These are phyloP conservation scores for Euwallacea fornicatus DNA, from an alignment of 1,140 invertebrate genomes.

Conservation along the genomic window DNA sequence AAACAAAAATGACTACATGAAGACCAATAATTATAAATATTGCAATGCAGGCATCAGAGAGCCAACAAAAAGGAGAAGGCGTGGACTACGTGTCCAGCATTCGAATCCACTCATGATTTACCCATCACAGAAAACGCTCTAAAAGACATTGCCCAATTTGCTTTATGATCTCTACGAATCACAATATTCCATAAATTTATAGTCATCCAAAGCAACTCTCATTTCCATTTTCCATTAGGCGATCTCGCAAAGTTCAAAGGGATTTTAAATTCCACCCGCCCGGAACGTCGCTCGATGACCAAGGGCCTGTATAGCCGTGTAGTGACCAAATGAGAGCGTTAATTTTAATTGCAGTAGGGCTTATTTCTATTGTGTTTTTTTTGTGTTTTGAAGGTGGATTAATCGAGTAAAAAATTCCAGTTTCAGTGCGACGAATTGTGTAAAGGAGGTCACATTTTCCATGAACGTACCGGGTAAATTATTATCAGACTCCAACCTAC, in stretches of 20 bases:
- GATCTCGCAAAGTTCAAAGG: conserved; percentile 11
- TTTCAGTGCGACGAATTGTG: background rate
- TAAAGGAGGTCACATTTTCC: conserved; percentile 4
- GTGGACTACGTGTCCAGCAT: too few relatives aligned
- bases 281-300: background rate
- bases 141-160: too few relatives aligned
- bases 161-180: background rate
- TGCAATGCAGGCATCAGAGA: too few relatives aligned
- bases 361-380: background rate
- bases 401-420: too few relatives aligned
- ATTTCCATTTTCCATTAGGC: conserved; percentile 22
- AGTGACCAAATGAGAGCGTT: background rate
- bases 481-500: conserved; percentile 6
- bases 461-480: conserved; percentile 8
- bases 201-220: conserved; percentile 4
- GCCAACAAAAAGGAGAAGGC: too few relatives aligned
- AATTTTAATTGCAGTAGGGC: background rate
- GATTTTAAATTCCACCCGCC: conserved; percentile 6
- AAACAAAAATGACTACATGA: too few relatives aligned
- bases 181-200: conserved; percentile 10
- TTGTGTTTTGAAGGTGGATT: too few relatives aligned
- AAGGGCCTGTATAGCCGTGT: background rate
- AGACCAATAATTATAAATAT: too few relatives aligned
- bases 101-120: too few relatives aligned
- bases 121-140: too few relatives aligned